Evolutionary conservation across 2,888 invertebrate genomes (phyloP), one percentile per base, ranked within the genome.

Genomic region (Drosophila anceps): DNA sequence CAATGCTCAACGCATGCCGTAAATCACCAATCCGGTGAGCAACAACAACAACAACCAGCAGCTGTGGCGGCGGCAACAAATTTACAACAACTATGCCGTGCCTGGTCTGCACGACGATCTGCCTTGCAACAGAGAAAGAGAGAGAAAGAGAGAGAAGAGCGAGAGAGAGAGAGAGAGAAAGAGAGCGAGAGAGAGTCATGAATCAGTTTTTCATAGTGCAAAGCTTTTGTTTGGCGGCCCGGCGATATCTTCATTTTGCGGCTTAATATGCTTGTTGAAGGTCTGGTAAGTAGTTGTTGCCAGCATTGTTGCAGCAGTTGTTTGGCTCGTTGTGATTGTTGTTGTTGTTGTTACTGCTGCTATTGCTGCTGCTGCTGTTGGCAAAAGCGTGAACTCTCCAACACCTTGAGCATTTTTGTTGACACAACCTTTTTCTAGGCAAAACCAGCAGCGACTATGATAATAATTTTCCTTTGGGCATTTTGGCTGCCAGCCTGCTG

Each of bases 21-120:
- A 91, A 90, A 91, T 90, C 90, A 87, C 91, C 83, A 88, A 80
- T 81, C 76, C 63, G 69, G 43, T 76, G 5, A 50, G 33, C 50
- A 50, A 31, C 50, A 58, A 27, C 67, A 69, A 74, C 62, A 66
- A 53, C 31, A 59, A 78, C 57, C 67, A 76, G 67, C 73, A 73
- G 75, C 75, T 78, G 75, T 79, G 58, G 63, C 76, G 57, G 89
- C 81, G 53, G 78, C 85, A 86, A 88, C 88, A 91, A 88, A 88
- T 91, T 91, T 88, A 90, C 90, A 91, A 91, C 88, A 88, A 88
- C 90, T 83, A 74, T 88, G 83, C 84, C 88, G 84, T 90, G 91
- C 81, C 73, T 74, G 69, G 69, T 65, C 62, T 83, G 85, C 90
- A 84, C 84, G 84, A 84, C 80, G 80, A 84, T 82, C 82, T 66